Conservation (phyloP, 2,888 invertebrate species). For the Hydrotaea cyrtoneurina region DNA sequence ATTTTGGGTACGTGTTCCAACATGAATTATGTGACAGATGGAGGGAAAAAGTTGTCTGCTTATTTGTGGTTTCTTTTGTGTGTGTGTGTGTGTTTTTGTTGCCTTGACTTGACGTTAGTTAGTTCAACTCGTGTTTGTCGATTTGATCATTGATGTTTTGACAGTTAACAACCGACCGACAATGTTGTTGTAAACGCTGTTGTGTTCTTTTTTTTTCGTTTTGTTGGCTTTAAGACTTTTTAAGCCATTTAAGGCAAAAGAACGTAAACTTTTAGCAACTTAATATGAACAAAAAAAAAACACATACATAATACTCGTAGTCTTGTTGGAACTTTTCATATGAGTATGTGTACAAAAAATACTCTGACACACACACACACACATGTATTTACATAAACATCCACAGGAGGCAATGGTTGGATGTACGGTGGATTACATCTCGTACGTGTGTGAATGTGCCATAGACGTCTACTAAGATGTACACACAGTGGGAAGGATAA, state of each 20-base stretch:
- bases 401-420: not conserved
- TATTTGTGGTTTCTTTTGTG: too few relatives aligned
- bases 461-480: not conserved
- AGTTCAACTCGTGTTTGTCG: not conserved
- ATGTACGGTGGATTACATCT: not conserved
- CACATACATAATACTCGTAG: not conserved
- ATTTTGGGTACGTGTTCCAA: too few relatives aligned
- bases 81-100: too few relatives aligned
- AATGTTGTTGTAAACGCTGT: not conserved
- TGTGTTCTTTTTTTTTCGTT: not conserved
- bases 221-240: slow-evolving; percentile 28
- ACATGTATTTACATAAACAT: not conserved
- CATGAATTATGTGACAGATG: too few relatives aligned
- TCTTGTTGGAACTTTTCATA: too few relatives aligned
- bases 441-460: not conserved
- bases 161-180: not conserved
- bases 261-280: slow-evolving; percentile 45
- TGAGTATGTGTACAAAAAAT: not conserved
- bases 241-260: slow-evolving; percentile 50
- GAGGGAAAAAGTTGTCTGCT: too few relatives aligned
- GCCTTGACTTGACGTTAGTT: too few relatives aligned
- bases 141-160: slow-evolving; percentile 18
- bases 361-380: slow-evolving; percentile 26
- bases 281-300: slow-evolving; percentile 33
- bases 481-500: not conserved